These are phyloP conservation scores for Drosophila macrospina DNA, from an alignment of 2,888 invertebrate genomes.

Conservation along the genomic window DNA sequence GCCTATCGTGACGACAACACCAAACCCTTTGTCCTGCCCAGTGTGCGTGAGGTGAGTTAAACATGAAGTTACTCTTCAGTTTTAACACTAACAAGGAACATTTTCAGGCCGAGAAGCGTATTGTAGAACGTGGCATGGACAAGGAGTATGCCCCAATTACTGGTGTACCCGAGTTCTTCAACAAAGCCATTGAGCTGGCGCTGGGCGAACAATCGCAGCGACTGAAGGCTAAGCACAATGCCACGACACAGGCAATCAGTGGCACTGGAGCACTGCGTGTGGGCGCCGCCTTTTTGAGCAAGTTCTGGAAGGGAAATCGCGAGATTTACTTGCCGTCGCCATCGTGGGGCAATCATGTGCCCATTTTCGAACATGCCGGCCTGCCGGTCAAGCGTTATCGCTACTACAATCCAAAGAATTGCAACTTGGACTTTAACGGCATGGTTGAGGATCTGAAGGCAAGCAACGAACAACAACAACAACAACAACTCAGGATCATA, in stretches of 20 bases:
- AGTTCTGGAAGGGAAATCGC: constrained; percentile 92
- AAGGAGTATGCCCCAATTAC: constrained; percentile 98
- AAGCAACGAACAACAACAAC: constrained; percentile 83
- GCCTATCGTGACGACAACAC: constrained; percentile 99
- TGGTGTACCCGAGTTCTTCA: constrained; percentile 93
- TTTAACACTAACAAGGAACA: neutral
- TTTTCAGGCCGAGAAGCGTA: constrained; percentile 91
- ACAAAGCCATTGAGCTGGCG: constrained; percentile 93
- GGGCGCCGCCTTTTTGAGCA: constrained; percentile 94
- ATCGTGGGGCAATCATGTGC: constrained; percentile 99
- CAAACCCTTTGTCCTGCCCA: constrained; percentile 97
- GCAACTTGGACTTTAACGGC: constrained; percentile 96
- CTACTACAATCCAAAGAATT: constrained; percentile 97
- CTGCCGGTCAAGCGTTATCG: constrained; percentile 94
- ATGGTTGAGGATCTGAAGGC: constrained; percentile 94
- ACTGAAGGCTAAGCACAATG: constrained; percentile 89
- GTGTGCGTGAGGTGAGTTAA: constrained; percentile 89
- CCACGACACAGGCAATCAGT: constrained; percentile 95
- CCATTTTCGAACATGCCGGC: constrained; percentile 95
- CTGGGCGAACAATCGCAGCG: constrained; percentile 92
- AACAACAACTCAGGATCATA: neutral
- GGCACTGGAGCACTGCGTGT: constrained; percentile 98
- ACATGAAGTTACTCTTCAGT: neutral
- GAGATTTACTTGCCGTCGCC: constrained; percentile 95
- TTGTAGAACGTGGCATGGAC: constrained; percentile 90